A percentile compares a stretch with the other conserved stretches of the same genome.
Conservation (phyloP, 2,888 invertebrate genomes). For the Schizaphis graminum region DNA sequence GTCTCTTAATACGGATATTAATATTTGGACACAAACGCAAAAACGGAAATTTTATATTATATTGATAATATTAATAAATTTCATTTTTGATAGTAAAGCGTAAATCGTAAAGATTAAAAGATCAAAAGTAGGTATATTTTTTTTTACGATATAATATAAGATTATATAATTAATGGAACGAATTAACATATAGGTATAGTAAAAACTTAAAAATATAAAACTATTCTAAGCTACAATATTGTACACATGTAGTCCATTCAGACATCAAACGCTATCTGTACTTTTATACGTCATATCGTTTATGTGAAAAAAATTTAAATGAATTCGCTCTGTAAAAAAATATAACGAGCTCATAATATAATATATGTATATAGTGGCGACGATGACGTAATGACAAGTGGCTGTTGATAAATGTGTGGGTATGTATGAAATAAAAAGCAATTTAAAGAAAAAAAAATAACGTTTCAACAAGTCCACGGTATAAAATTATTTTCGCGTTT, state of each 20-base stretch:
- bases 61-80: neutral
- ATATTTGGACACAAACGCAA: neutral
- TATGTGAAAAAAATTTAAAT: neutral
- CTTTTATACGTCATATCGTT: neutral
- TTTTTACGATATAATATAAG: neutral
- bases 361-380: neutral
- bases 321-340: neutral
- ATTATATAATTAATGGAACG: too few relatives aligned
- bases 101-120: neutral
- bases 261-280: neutral
- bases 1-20: neutral
- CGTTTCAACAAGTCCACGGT: neutral
- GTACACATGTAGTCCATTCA: neutral
- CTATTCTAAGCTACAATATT: neutral
- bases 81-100: neutral
- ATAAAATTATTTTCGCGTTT: neutral
- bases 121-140: neutral
- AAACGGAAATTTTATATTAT: neutral
- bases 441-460: constrained; percentile 26
- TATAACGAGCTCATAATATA: neutral
- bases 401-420: constrained; percentile 41
- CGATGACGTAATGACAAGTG: constrained; percentile 34
- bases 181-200: neutral
- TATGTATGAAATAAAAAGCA: constrained; percentile 19
- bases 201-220: neutral